These are phyloP conservation scores for Noctua pronuba DNA, from an alignment of 2,888 invertebrate species.

Conservation along the genomic window DNA sequence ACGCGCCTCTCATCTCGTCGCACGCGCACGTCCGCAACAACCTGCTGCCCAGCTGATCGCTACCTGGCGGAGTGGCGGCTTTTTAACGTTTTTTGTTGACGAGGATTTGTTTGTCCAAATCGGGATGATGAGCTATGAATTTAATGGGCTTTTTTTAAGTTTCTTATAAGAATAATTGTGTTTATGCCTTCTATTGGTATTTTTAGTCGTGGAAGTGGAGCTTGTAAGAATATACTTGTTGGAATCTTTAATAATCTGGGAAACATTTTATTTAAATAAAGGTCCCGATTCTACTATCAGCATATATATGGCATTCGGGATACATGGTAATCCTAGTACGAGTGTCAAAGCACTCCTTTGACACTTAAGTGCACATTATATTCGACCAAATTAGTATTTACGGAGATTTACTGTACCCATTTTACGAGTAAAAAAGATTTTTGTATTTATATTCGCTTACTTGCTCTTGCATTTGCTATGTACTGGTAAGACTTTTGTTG, in stretches of 20 bases:
- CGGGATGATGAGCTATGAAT: constrained; percentile 16
- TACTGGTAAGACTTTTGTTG: too few species aligned
- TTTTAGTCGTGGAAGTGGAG: background rate
- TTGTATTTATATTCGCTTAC: too few species aligned
- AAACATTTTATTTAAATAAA: background rate
- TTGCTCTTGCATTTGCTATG: too few species aligned
- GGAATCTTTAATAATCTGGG: background rate
- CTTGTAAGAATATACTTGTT: background rate
- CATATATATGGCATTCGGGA: too few species aligned
- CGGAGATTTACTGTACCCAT: too few species aligned
- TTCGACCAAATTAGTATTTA: too few species aligned
- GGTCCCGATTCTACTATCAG: background rate
- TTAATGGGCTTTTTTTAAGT: constrained; percentile 7
- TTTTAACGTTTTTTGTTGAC: constrained; percentile 73
- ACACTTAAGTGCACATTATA: too few species aligned
- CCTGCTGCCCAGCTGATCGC: constrained; percentile 87
- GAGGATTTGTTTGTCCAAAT: constrained; percentile 54
- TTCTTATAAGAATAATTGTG: constrained; percentile 26
- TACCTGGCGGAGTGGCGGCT: constrained; percentile 81
- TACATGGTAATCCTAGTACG: too few species aligned
- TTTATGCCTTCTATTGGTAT: background rate
- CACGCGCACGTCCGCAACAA: constrained; percentile 74
- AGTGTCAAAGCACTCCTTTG: too few species aligned
- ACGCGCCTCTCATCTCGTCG: constrained; percentile 63
- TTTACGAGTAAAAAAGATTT: too few species aligned